Evolutionary conservation across 1,140 invertebrate genomes (phyloP).

Genomic region (Hormaphis cornu): DNA sequence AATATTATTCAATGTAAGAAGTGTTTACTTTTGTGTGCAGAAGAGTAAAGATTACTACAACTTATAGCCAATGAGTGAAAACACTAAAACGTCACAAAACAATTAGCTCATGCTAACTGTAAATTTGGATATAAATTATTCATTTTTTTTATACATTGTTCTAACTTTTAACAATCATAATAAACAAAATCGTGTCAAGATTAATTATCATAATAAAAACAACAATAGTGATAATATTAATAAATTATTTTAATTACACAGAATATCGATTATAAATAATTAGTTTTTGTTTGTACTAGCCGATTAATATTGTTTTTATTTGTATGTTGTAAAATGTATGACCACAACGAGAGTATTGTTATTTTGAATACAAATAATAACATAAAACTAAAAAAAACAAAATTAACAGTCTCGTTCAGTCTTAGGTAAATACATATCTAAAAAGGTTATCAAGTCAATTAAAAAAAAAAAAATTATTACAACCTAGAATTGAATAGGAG

Average conservation of each 20-base stretch:
- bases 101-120: background rate
- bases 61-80: no score
- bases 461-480: conserved; percentile 21
- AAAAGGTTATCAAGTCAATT: conserved; percentile 11
- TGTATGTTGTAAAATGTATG: background rate
- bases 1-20: no score
- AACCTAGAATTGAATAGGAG: conserved; percentile 7
- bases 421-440: conserved; percentile 30
- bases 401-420: conserved; percentile 32
- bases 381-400: conserved; percentile 25
- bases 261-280: conserved; percentile 5
- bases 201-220: background rate
- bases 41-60: no score
- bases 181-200: conserved; percentile 1
- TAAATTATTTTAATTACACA: background rate
- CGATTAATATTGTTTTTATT: background rate
- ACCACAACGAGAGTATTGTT: conserved; percentile 21
- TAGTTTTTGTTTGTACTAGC: conserved; percentile 13
- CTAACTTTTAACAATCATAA: conserved; percentile 1
- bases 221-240: background rate
- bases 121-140: background rate
- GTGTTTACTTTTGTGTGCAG: no score
- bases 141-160: background rate
- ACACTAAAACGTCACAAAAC: background rate
- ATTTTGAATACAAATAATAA: conserved; percentile 23